Evolutionary conservation across 2,113 vertebrate species (phyloP), one percentile per base, ranked within the genome.

Genomic region (Lophochroa leadbeateri): DNA sequence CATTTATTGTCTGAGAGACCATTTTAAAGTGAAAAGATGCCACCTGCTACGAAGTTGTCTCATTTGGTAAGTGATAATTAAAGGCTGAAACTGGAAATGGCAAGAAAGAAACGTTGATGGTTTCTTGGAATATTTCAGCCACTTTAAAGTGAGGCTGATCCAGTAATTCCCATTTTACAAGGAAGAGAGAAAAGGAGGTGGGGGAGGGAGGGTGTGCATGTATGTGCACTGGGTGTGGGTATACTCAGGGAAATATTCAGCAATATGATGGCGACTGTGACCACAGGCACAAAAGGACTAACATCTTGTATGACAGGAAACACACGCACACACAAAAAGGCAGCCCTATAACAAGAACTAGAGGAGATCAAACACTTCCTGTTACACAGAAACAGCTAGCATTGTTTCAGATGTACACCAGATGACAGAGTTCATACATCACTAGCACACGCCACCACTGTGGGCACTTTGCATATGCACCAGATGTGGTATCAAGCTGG

Each of bases 11-110:
- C 50, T 77, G 31, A 74, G 19, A 86, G 46, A 90, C 19, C 17
- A 57, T 75, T 92, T 86, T 57, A 92, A 61, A 70, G 35, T 78
- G 70, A 93, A 94, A 65, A 92, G 33, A 96, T 53, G 25, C 29
- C 44, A 83, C 52, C 35, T 46, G 43, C n/a, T 90, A 74, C 17
- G 57, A 92, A 92, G 25, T 25, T 44, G 29, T 43, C 29, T 75
- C 6, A 17, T 84, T 89, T 92, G 28, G 37, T 89, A 65, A 87
- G 47, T 44, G 37, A 85, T 80, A 75, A 79, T 86, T 91, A 88
- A 77, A 82, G 44, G 20, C 13, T 65, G 28, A 74, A 92, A 92
- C 10, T 44, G 65, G 33, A 79, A 96, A 71, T 10, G 7, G 41
- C 64, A 95, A 80, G 13, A 71, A 89, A 67, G 31, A 84, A 63